These are phyloP conservation scores for Calephelis nemesis DNA, from an alignment of 1,140 invertebrate species.

Conservation along the genomic window DNA sequence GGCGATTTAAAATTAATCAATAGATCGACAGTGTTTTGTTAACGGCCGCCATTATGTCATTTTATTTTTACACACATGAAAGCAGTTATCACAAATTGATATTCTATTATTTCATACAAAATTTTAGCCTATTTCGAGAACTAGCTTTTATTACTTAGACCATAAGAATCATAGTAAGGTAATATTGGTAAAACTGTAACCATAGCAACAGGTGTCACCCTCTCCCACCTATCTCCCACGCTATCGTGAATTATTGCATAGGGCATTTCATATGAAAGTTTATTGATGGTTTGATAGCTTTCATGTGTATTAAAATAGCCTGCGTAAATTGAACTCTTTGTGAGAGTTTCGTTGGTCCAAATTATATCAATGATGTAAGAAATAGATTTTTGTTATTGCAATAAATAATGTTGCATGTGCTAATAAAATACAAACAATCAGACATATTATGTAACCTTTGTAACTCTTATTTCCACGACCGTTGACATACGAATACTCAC, in stretches of 20 bases:
- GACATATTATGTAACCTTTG: no score
- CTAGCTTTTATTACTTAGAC: background rate
- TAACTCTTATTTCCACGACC: no score
- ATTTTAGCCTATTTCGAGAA: background rate
- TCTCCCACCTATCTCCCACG: conserved; percentile 17
- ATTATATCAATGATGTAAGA: no score
- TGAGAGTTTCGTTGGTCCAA: background rate
- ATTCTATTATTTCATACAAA: conserved; percentile 8
- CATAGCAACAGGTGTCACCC: conserved; percentile 15
- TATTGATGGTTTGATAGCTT: conserved; percentile 13
- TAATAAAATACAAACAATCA: no score
- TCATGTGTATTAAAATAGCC: background rate
- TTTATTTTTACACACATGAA: conserved; percentile 7
- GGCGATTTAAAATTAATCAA: no score
- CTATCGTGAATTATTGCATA: conserved; percentile 13
- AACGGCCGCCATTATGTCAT: no score
- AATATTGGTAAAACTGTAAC: conserved; percentile 7
- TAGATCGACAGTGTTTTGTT: no score
- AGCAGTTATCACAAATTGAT: conserved; percentile 14
- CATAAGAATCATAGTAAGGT: background rate
- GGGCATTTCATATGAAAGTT: conserved; percentile 7
- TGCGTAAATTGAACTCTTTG: conserved; percentile 13
- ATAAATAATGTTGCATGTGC: no score
- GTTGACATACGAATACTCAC: no score
- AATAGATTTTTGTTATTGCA: no score